A percentile compares a stretch with the other conserved stretches of the same genome.
Evolutionary conservation across 2,113 vertebrate genomes (phyloP).

Genomic region (Neopipo cinnamomea): DNA sequence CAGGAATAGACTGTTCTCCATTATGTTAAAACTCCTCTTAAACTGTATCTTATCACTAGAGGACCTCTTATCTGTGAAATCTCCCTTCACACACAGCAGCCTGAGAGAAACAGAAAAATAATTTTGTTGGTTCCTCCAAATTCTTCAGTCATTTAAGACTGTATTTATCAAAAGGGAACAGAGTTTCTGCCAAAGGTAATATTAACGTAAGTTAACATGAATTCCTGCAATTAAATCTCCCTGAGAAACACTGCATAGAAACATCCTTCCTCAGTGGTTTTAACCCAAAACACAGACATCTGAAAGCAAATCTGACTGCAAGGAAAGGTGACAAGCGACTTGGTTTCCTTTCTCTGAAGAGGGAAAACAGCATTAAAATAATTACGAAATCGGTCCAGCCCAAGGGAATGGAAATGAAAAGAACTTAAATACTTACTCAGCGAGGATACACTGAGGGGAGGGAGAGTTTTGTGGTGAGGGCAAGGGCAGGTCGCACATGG

Average conservation of each 20-base stretch:
- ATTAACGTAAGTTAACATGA: background rate
- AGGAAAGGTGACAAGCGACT: background rate
- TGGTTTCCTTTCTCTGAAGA: background rate
- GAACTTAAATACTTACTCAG: background rate
- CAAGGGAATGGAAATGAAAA: background rate
- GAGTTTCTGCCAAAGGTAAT: constrained; percentile 42
- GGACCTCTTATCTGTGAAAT: background rate
- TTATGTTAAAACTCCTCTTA: background rate
- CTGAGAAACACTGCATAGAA: background rate
- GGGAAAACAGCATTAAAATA: background rate
- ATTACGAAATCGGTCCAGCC: background rate
- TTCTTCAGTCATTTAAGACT: constrained; percentile 1
- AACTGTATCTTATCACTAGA: background rate
- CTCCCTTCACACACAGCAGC: background rate
- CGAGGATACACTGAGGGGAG: background rate
- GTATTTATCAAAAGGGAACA: constrained; percentile 11
- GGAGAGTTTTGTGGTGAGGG: background rate
- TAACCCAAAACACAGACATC: background rate
- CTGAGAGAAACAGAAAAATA: background rate
- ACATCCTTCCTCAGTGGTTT: background rate
- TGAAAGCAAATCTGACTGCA: background rate
- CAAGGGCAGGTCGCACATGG: background rate
- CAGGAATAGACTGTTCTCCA: background rate
- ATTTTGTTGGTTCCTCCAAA: background rate
- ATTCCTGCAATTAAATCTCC: constrained; percentile 39